A percentile compares a stretch with the other conserved stretches of the same genome.
phyloP scores from a whole-genome alignment of 2,113 vertebrate genomes.

The Asarcornis scutulata region DNA sequence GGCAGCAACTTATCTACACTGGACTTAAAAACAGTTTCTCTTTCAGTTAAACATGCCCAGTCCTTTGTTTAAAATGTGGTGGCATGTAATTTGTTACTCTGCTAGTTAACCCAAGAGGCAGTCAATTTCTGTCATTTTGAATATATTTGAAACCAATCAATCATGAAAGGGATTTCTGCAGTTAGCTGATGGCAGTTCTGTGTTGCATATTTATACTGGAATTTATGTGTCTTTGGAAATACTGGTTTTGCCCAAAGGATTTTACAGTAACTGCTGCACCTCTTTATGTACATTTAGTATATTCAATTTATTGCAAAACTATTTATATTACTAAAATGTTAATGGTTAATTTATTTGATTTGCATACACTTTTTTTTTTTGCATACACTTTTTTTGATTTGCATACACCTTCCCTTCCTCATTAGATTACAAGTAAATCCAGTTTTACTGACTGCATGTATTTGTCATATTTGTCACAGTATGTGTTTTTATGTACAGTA shows the following conservation, averaged over 20 bases:
- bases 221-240: not conserved
- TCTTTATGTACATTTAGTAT: not conserved
- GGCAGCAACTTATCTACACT: not conserved
- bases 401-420: not conserved
- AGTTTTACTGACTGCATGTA: not conserved
- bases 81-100: not conserved
- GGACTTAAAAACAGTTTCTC: not conserved
- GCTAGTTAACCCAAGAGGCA: constrained; percentile 46
- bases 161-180: not conserved
- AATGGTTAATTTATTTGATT: not conserved
- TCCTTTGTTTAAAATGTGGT: not conserved
- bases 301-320: not conserved
- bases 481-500: not conserved
- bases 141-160: constrained; percentile 31
- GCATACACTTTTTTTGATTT: not conserved
- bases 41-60: constrained; percentile 26
- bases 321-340: not conserved
- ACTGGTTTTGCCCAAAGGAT: not conserved
- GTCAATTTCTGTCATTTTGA: constrained; percentile 35
- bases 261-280: not conserved
- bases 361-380: not conserved
- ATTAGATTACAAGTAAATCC: not conserved
- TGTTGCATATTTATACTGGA: not conserved
- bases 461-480: not conserved
- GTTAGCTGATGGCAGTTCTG: not conserved